Base-by-base conservation (phyloP, 2,888 invertebrate species). In the Spodoptera picta region DNA sequence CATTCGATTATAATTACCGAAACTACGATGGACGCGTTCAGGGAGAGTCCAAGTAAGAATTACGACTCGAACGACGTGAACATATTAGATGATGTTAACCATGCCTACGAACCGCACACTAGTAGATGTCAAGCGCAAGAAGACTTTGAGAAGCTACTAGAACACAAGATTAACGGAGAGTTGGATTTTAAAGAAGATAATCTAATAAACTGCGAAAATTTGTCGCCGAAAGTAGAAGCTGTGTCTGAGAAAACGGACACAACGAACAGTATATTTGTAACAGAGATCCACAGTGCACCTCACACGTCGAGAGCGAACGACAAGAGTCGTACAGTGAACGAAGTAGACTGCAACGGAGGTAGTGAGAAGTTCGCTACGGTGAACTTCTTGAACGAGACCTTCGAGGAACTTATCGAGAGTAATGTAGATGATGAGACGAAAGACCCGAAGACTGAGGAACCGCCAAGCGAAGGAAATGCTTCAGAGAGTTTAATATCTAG, bases 1-100 rank as follows among this genome's bases (percentile, higher is more conserved):
- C 94, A 94, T 77, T 94, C 94, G 43, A 92, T 94, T 19, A 93
- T 94, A 7, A 89, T 94, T 52, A 93, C 94, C 4, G 92, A 93
- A 79, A 85, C 87, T 44, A 86, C 88, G 42, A 82, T 89, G 75
- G 83, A 87, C 61, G 71, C 83, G 10, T 77, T 82, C 49, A 89
- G 84, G 74, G 82, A 86, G 19, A 89, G 79, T 72, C 83, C 87
- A 0, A 89, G 84, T 62, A 81, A 73, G 51, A 86, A 87, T 7
- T 85, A 77, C 51, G 90, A 91, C 66, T 83, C 88, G 12, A 65
- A 68, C 4, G 84, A 86, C 56, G 60, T 63, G 4, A 73, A 78
- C 65, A 64, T 73, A 36, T 52, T 72, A 31, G 83, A 87, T 62
- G 83, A 87, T 62, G 68, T 83, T 45, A 87, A 88, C 66, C 73